These are phyloP conservation scores for Glandiceps talaboti DNA, from an alignment of 53 echinoderm and acorn worm genomes.

Conservation along the genomic window DNA sequence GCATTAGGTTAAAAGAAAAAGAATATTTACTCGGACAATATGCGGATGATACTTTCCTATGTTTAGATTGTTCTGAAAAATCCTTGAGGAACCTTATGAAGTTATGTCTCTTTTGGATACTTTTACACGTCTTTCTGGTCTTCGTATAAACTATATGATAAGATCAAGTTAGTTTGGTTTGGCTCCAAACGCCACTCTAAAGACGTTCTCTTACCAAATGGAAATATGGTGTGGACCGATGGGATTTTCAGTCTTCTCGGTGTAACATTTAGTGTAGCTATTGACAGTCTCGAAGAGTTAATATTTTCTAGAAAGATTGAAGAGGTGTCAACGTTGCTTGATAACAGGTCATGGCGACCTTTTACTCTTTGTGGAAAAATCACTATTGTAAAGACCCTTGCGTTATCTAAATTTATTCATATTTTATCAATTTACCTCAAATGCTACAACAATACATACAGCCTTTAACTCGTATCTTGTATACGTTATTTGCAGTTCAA, in stretches of 20 bases:
- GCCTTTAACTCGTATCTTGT: not conserved
- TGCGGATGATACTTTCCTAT: not conserved
- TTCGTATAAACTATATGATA: not conserved
- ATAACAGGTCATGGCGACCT: not conserved
- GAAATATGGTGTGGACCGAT: not conserved
- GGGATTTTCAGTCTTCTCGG: not conserved
- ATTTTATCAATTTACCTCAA: not conserved
- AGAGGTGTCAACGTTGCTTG: not conserved
- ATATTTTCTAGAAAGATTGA: not conserved
- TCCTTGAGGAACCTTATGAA: not conserved
- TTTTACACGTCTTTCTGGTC: not conserved
- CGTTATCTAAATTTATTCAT: not conserved
- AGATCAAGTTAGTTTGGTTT: not conserved
- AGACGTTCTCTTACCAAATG: not conserved
- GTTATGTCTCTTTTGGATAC: not conserved
- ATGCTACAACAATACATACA: not conserved
- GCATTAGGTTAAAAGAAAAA: not conserved
- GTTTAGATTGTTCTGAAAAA: not conserved
- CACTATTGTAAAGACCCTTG: not conserved
- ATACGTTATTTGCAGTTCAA: not conserved
- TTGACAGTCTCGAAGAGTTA: not conserved
- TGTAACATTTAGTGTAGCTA: not conserved
- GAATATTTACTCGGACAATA: not conserved
- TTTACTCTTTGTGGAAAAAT: not conserved
- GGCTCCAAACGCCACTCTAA: not conserved